Base-by-base conservation (phyloP, 2,888 invertebrate genomes). In the Onchidella celtica region DNA sequence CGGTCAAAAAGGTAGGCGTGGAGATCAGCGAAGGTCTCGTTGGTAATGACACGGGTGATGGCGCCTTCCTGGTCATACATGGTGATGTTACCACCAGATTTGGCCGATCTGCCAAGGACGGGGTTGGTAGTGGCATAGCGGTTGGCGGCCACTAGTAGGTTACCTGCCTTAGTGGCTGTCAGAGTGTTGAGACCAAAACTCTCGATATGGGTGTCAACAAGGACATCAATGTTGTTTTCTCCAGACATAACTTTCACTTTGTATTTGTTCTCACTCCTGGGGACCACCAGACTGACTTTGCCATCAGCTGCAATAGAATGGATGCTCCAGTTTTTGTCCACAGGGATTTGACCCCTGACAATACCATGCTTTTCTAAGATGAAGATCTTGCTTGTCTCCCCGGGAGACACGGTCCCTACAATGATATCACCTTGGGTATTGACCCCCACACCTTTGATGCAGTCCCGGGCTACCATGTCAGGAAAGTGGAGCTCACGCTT, bases 341-440 rank as follows among this genome's bases (percentile, higher is more conserved):
- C 83, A 0, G 86, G 86, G 11, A 89, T 84, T 77, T 89, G 89
- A 2, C 90, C 90, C 14, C 89, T 85, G 34, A 91, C 85, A 38
- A 90, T 90, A 34, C 90, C 90, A 32, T 88, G 86, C 79, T 90
- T 89, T 79, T 91, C 90, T 27, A 91, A 84, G 36, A 90, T 83
- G 82, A 89, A 89, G 24, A 91, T 85, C 82, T 86, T 88, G 75
- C 88, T 88, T 61, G 85, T 84, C 6, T 85, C 84, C 17, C 85
- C 80, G 3, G 87, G 84, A 27, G 88, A 85, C 0, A 87, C 86
- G 32, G 90, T 87, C 4, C 89, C 90, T 14, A 91, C 86, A 55
- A 91, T 86, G 73, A 91, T 88, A 79, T 91, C 89, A 1, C 90
- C 84, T 6, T n/a, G 27, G 2, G 57, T 36, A 76, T 83, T 86